A percentile compares a stretch with the other conserved stretches of the same genome.
These are phyloP conservation scores for Caradrina clavipalpis DNA, from an alignment of 2,888 invertebrate species.

Conservation along the genomic window DNA sequence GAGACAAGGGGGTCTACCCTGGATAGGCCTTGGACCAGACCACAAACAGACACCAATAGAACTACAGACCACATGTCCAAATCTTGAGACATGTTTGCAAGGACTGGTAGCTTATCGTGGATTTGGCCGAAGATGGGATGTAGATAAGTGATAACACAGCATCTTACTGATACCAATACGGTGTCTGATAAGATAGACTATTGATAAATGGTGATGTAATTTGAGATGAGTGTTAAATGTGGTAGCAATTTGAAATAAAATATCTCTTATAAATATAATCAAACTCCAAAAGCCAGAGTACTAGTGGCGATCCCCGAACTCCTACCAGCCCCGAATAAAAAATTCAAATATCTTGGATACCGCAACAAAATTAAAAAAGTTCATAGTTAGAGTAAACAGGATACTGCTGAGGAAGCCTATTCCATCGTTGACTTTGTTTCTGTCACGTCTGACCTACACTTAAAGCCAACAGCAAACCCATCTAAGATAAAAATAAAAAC, in stretches of 20 bases:
- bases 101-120: neutral
- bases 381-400: no score
- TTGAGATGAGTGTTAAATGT: neutral
- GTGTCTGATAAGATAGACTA: neutral
- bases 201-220: neutral
- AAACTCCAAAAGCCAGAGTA: no score
- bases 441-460: no score
- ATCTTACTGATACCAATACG: neutral
- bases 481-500: no score
- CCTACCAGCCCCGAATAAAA: no score
- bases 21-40: conserved; percentile 26
- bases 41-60: conserved; percentile 18
- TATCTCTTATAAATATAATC: no score
- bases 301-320: no score
- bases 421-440: no score
- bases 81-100: conserved; percentile 4
- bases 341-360: no score
- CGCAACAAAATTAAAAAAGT: no score
- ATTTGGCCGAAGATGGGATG: neutral
- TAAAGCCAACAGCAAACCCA: no score
- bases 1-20: conserved; percentile 62
- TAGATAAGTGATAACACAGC: conserved; percentile 14
- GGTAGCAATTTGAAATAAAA: neutral
- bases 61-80: conserved; percentile 25
- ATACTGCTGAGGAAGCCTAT: no score